phyloP scores from a whole-genome alignment of 2,113 vertebrate species.

The Leptobrachium leishanense region DNA sequence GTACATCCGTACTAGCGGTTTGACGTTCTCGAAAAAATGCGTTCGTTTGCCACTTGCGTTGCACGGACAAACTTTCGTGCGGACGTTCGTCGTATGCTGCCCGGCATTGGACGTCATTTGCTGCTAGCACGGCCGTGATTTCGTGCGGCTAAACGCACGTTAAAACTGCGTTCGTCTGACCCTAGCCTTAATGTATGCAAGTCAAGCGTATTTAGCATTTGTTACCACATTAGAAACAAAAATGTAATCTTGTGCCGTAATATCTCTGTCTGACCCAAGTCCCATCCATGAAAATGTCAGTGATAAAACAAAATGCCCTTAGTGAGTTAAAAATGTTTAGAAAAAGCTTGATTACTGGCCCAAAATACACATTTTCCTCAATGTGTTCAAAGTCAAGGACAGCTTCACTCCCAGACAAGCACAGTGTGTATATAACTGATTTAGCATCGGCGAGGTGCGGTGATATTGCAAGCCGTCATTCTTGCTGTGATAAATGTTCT shows the following conservation, averaged over 20 bases:
- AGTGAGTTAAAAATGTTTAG: background rate
- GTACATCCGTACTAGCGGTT: too few relatives aligned
- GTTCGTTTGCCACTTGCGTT: too few relatives aligned
- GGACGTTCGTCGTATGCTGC: too few relatives aligned
- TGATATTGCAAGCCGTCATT: constrained; percentile 28
- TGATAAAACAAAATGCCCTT: background rate
- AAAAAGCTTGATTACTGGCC: constrained; percentile 11
- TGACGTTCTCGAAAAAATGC: too few relatives aligned
- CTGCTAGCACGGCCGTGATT: too few relatives aligned
- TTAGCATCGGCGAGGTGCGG: constrained; percentile 15
- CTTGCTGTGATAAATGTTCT: constrained; percentile 54
- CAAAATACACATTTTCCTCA: constrained; percentile 8
- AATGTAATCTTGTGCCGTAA: background rate
- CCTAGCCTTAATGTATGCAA: constrained; percentile 16
- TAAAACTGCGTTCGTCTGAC: too few relatives aligned
- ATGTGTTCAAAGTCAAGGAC: constrained; percentile 47
- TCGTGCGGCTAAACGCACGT: too few relatives aligned
- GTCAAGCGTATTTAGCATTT: constrained; percentile 18
- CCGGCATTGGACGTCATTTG: too few relatives aligned
- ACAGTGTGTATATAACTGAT: background rate
- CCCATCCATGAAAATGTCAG: constrained; percentile 20
- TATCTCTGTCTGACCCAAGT: background rate
- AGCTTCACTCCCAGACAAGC: background rate
- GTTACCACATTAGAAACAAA: constrained; percentile 7
- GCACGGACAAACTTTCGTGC: too few relatives aligned